Conservation (phyloP, 2,888 invertebrate species). For the Biston betularia region DNA sequence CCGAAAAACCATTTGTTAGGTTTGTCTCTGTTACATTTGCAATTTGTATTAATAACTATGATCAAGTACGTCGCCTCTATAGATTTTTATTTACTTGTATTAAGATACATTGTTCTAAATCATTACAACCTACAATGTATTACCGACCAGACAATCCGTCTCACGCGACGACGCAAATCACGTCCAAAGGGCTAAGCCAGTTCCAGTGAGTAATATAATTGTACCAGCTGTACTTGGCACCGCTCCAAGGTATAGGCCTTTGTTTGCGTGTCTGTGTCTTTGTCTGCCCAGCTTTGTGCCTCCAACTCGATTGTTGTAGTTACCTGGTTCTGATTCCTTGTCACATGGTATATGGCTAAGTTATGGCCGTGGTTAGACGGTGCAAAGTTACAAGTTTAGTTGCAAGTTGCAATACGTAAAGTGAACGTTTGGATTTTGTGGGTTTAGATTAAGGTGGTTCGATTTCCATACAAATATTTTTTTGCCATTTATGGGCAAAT, state of each 20-base stretch:
- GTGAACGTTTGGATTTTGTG: no score
- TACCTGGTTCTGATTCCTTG: constrained; percentile 12
- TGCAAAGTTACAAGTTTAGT: no score
- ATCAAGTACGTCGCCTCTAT: not conserved
- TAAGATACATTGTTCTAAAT: not conserved
- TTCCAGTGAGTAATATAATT: constrained; percentile 43
- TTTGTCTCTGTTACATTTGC: no score
- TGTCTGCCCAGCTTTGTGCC: constrained; percentile 61
- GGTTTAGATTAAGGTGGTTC: no score
- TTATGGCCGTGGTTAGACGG: not conserved
- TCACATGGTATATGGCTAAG: constrained; percentile 13
- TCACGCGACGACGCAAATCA: constrained; percentile 27
- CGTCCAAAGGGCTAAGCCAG: constrained; percentile 17
- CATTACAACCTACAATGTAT: constrained; percentile 14
- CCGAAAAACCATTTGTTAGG: no score
- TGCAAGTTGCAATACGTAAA: no score
- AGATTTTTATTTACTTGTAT: not conserved
- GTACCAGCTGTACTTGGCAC: constrained; percentile 61
- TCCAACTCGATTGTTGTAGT: constrained; percentile 32
- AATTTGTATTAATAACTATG: not conserved
- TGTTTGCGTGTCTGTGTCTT: constrained; percentile 71
- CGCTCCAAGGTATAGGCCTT: constrained; percentile 66
- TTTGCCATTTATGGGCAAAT: no score
- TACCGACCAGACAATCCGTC: constrained; percentile 25
- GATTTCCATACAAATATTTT: no score